phyloP scores from a whole-genome alignment of 2,797 vertebrate genomes.

The Buphagus erythrorhynchus region DNA sequence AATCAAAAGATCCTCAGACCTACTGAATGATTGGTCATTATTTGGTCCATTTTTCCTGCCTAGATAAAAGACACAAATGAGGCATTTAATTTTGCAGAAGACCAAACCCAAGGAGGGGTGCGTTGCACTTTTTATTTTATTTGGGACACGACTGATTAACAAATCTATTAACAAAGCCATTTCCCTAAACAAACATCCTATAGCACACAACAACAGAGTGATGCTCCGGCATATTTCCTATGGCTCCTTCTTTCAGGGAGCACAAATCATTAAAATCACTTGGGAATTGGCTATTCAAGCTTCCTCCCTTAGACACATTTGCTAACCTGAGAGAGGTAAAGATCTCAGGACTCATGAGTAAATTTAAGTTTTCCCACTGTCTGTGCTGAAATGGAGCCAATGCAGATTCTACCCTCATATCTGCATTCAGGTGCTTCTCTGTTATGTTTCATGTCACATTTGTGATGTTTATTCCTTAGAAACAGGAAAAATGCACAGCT shows the following conservation, averaged over 20 bases:
- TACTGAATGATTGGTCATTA: neutral
- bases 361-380: slow-evolving; percentile 17
- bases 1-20: neutral
- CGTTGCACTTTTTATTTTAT: slow-evolving; percentile 35
- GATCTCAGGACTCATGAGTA: slow-evolving; percentile 20
- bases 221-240: slow-evolving; percentile 13
- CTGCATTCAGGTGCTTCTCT: slow-evolving; percentile 1
- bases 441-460: slow-evolving; percentile 56
- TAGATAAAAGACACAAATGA: neutral
- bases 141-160: slow-evolving; percentile 39
- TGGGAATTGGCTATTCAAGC: neutral
- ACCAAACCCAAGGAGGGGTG: slow-evolving; percentile 20
- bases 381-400: slow-evolving; percentile 29
- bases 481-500: slow-evolving; percentile 36
- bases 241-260: neutral
- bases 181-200: slow-evolving; percentile 39
- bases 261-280: slow-evolving; percentile 33
- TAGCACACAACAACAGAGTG: neutral
- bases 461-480: slow-evolving; percentile 28
- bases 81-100: neutral
- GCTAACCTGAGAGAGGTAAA: slow-evolving; percentile 9
- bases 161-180: slow-evolving; percentile 41
- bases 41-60: neutral
- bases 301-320: neutral
- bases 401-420: slow-evolving; percentile 41